Evolutionary conservation across 1,140 invertebrate species (phyloP), one percentile per base, ranked within the genome.

Genomic region (Acromyrmex heyeri): DNA sequence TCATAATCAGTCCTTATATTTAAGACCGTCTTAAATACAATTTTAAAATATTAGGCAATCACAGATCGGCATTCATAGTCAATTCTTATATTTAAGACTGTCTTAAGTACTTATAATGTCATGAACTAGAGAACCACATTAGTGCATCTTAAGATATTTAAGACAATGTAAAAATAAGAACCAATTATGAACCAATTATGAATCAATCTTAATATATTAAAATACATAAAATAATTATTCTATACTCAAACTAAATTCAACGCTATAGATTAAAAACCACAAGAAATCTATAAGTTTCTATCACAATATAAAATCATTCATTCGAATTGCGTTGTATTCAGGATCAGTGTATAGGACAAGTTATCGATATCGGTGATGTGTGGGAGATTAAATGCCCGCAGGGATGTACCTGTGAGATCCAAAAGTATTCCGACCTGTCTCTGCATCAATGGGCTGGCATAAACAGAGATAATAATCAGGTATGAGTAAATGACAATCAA

Each of bases 301-400:
- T 72, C 7, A 8, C 57, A 82, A 61, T 61, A 72, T 72, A 27
- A 21, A 57, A 12, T 50, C 44, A 50, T 59, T 59, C 12, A 61
- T 61, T 73, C 12, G 21, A 82, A 30, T 48, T 48, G 16, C 55
- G n/a, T 88, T 85, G 83, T 50, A 59, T 76, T 88, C 73, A 93
- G 92, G 86, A 89, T 64, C 87, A 87, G 61, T 91, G 83, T 75
- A 73, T 50, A 38, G 90, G 92, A 21, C 91, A 94, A 64, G 82
- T 94, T 85, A 90, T 94, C 18, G 91, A 94, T 77, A 89, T 94
- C 34, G 89, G 92, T 65, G 73, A 76, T 64, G 70, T 93, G 14
- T 95, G 94, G 94, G 93, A 95, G 72, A 90, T 87, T 50, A 87
- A 90, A 72, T 95, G 94, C 89, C 94, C 94, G 30, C 90, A 92